Evolutionary conservation across 2,113 vertebrate genomes (phyloP).

Genomic region (Coptodon bakossiorum): DNA sequence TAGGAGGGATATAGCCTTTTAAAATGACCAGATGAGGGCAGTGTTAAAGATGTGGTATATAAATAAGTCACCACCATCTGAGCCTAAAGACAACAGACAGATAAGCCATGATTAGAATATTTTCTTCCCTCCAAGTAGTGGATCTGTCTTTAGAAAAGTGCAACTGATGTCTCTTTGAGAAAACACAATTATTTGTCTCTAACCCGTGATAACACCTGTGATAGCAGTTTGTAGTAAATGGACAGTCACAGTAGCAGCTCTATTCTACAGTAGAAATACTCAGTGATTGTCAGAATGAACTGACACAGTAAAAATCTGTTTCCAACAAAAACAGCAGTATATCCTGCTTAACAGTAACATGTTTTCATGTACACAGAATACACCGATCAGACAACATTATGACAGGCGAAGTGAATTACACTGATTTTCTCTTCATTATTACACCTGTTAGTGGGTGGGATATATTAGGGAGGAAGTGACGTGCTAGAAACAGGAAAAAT

Average conservation of each 20-base stretch:
- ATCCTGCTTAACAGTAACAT: background rate
- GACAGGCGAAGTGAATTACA: background rate
- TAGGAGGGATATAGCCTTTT: background rate
- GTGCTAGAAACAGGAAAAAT: background rate
- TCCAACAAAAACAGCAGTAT: background rate
- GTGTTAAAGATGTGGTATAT: background rate
- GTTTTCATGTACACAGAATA: background rate
- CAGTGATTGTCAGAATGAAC: background rate
- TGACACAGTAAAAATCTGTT: background rate
- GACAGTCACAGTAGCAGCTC: background rate
- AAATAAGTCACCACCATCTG: background rate
- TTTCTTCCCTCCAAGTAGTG: background rate
- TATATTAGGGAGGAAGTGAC: background rate
- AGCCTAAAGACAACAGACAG: background rate
- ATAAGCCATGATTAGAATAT: background rate
- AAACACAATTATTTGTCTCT: background rate
- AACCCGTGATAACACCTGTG: background rate
- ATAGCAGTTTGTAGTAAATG: background rate
- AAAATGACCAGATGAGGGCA: background rate
- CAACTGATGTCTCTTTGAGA: background rate
- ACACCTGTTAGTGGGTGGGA: background rate
- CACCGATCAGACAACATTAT: background rate
- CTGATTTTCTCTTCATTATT: background rate
- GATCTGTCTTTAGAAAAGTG: background rate
- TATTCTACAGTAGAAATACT: background rate